phyloP scores from a whole-genome alignment of 1,140 invertebrate species.

The Tetranychus cinnabarinus region DNA sequence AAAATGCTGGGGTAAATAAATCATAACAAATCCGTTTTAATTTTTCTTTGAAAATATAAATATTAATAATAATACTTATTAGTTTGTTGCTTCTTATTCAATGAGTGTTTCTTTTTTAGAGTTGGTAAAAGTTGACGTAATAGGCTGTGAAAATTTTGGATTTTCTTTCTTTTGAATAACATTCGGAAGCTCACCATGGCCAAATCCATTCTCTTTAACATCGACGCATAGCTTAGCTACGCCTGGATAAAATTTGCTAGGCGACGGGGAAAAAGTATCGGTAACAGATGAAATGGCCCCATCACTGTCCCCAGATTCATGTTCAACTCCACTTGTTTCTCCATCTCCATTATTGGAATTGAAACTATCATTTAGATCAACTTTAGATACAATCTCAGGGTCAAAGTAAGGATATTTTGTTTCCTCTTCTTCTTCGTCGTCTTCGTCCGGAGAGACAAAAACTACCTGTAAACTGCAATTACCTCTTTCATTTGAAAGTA shows the following conservation, averaged over 20 bases:
- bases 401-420: neutral
- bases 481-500: conserved; percentile 30
- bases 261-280: neutral
- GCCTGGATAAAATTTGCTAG: conserved; percentile 1
- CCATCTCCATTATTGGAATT: neutral
- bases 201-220: neutral
- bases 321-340: neutral
- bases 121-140: neutral
- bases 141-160: neutral
- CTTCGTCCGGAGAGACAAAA: neutral
- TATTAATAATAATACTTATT: too few relatives aligned
- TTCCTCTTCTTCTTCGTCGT: neutral
- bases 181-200: neutral
- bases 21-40: too few relatives aligned
- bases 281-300: neutral
- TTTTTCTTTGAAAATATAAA: too few relatives aligned
- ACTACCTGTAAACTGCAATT: neutral
- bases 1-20: too few relatives aligned
- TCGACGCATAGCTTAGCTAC: neutral
- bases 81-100: neutral
- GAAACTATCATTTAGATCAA: neutral
- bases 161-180: neutral
- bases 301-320: neutral
- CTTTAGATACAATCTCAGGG: neutral
- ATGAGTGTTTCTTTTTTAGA: neutral